phyloP scores from a whole-genome alignment of 2,113 vertebrate genomes.

The Hippolais icterina region DNA sequence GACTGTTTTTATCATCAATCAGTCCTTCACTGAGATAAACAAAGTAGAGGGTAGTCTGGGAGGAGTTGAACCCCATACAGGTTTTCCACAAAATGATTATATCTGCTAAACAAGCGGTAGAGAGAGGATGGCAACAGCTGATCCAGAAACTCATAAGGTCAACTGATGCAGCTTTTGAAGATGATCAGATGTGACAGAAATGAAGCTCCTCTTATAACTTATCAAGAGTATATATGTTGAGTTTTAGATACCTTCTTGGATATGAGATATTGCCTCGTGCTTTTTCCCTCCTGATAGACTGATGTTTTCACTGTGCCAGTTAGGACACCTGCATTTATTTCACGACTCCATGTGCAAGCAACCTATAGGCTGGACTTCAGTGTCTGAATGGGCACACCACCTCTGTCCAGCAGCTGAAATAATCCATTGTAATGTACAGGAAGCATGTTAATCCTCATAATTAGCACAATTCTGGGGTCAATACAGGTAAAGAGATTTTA shows the following conservation, averaged over 20 bases:
- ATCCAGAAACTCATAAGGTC: background rate
- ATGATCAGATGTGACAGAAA: background rate
- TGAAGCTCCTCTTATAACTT: background rate
- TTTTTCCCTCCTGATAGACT: background rate
- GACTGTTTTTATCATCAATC: background rate
- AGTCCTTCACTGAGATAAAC: background rate
- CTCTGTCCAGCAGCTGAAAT: conserved; percentile 16
- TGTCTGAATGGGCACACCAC: conserved; percentile 37
- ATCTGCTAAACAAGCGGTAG: background rate
- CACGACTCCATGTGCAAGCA: background rate
- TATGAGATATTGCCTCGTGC: background rate
- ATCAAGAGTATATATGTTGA: background rate
- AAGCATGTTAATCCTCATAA: conserved; percentile 58
- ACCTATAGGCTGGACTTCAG: background rate
- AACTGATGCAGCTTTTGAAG: background rate
- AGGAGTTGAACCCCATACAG: background rate
- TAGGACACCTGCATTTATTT: background rate
- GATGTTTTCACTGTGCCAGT: background rate
- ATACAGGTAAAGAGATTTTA: conserved; percentile 4
- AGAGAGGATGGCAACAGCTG: background rate
- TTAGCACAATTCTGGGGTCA: conserved; percentile 42
- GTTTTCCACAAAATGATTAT: background rate
- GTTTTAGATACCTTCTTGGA: background rate
- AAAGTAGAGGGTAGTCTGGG: background rate
- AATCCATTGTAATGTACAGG: conserved; percentile 25